These are phyloP conservation scores for Leucopternis melanops DNA, from an alignment of 2,113 vertebrate genomes.

Conservation along the genomic window DNA sequence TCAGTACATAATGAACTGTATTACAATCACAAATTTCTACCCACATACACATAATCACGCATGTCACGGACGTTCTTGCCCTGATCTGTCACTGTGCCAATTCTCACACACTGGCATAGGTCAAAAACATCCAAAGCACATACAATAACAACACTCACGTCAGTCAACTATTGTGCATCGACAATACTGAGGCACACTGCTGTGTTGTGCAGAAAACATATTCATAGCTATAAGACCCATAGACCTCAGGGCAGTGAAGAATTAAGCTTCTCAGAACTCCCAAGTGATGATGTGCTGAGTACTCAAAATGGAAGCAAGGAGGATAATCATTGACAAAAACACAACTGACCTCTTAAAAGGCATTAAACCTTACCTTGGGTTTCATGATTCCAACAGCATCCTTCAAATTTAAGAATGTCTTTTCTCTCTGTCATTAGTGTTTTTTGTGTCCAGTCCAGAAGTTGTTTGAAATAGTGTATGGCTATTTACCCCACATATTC, in stretches of 20 bases:
- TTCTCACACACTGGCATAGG: not conserved
- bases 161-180: not conserved
- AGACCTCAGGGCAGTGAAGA: not conserved
- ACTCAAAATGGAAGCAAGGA: not conserved
- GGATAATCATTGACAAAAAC: not conserved
- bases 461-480: not conserved
- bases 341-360: not conserved
- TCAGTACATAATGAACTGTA: not conserved
- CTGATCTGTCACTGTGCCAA: not conserved
- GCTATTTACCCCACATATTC: not conserved
- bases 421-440: not conserved
- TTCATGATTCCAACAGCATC: not conserved
- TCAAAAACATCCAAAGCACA: not conserved
- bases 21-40: not conserved
- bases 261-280: not conserved
- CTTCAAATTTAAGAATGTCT: not conserved
- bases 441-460: not conserved
- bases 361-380: not conserved
- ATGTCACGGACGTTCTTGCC: not conserved
- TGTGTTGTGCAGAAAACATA: not conserved
- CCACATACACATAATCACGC: not conserved
- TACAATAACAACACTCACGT: not conserved
- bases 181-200: not conserved
- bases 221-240: not conserved
- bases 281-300: not conserved